These are phyloP conservation scores for Chloromyia formosa DNA, from an alignment of 2,888 invertebrate genomes.

Conservation along the genomic window DNA sequence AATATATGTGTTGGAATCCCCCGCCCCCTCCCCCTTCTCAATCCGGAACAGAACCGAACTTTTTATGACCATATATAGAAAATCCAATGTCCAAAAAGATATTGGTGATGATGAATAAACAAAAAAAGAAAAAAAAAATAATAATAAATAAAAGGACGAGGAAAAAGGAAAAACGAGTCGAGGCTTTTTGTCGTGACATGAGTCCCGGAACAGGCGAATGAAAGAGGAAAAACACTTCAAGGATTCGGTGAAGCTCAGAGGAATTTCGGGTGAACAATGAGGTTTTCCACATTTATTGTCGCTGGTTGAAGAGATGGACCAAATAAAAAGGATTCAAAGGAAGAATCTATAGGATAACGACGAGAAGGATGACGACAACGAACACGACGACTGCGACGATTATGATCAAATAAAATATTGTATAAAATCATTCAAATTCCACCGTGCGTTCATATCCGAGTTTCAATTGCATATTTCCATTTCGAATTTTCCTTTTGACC, in stretches of 20 bases:
- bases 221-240: background rate
- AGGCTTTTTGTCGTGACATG: too few relatives aligned
- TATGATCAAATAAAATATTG: constrained; percentile 8
- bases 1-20: background rate
- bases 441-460: background rate
- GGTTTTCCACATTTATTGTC: constrained; percentile 34
- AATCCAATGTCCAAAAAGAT: constrained; percentile 31
- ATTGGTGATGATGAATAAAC: constrained; percentile 26
- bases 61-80: background rate
- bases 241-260: background rate
- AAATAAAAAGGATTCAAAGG: constrained; percentile 9
- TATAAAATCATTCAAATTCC: constrained; percentile 10
- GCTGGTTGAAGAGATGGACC: constrained; percentile 5
- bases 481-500: constrained; percentile 28
- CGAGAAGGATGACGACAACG: background rate
- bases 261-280: background rate
- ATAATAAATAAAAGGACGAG: background rate
- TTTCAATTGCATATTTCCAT: constrained; percentile 30
- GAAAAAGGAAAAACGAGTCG: background rate
- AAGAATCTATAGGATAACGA: too few relatives aligned
- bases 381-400: too few relatives aligned
- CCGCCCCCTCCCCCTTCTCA: too few relatives aligned
- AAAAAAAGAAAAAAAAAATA: background rate
- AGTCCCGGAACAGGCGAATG: too few relatives aligned
- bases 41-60: background rate